phyloP scores from a whole-genome alignment of 37 sponge, comb jelly and placozoan genomes.

The Oopsacas minuta region DNA sequence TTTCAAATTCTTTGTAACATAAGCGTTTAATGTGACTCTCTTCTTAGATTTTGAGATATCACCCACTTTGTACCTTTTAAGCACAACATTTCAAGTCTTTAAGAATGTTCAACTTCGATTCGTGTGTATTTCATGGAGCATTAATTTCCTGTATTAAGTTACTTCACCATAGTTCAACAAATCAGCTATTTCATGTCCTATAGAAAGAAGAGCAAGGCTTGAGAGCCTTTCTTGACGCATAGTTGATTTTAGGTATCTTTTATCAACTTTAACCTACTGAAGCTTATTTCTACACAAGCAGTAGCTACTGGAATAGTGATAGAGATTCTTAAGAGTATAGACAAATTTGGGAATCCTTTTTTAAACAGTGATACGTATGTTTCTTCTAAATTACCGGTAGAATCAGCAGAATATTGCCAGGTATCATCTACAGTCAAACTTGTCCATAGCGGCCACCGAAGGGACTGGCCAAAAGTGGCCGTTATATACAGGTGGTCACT shows the following conservation, averaged over 20 bases:
- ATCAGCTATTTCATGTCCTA: neutral
- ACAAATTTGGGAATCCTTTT: neutral
- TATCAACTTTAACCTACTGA: neutral
- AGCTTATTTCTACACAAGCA: neutral
- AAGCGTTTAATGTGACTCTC: too few relatives aligned
- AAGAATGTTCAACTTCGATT: too few relatives aligned
- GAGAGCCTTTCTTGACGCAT: neutral
- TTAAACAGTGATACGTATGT: neutral
- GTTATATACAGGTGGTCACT: too few relatives aligned
- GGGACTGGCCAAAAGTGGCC: too few relatives aligned
- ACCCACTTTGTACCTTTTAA: too few relatives aligned
- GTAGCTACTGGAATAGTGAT: neutral
- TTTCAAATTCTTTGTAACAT: too few relatives aligned
- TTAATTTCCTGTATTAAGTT: too few relatives aligned
- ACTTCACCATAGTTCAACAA: neutral
- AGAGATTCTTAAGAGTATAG: neutral
- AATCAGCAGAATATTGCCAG: neutral
- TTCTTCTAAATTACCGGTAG: neutral
- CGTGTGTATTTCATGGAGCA: too few relatives aligned
- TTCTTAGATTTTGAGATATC: too few relatives aligned
- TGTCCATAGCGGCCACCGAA: too few relatives aligned
- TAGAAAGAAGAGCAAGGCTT: neutral
- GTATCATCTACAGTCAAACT: too few relatives aligned
- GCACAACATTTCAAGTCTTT: too few relatives aligned
- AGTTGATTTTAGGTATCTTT: neutral